Conservation (phyloP, 2,797 vertebrate genomes). For the Periophthalmus magnuspinnatus region DNA sequence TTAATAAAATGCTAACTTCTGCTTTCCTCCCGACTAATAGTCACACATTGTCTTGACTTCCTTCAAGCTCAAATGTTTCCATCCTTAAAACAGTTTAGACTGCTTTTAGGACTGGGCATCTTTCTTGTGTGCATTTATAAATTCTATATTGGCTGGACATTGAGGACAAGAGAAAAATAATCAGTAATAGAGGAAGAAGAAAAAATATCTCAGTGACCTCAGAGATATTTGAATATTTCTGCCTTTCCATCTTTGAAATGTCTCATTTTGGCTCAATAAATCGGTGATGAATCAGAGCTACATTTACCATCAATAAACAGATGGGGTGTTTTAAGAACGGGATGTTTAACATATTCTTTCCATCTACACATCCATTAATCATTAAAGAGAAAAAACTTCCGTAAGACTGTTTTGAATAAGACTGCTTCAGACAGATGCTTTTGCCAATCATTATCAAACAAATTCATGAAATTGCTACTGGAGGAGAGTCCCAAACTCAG, state of each 20-base stretch:
- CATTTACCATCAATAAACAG: constrained; percentile 1
- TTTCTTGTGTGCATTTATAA: not conserved
- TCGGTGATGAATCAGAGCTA: not conserved
- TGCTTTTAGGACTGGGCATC: not conserved
- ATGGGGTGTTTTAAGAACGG: not conserved
- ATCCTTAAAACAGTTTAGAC: not conserved
- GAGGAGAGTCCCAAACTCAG: not conserved
- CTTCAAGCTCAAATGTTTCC: constrained; percentile 26
- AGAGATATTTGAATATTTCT: not conserved
- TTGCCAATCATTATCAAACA: constrained; percentile 2
- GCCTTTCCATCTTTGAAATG: not conserved
- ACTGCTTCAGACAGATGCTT: constrained; percentile 3
- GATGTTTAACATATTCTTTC: constrained; percentile 6
- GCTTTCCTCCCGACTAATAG: constrained; percentile 39
- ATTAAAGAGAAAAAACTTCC: not conserved
- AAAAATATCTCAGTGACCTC: not conserved
- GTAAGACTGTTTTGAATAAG: not conserved
- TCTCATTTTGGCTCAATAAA: not conserved
- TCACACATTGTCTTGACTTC: constrained; percentile 52
- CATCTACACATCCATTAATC: constrained; percentile 2
- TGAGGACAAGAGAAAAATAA: too few relatives aligned
- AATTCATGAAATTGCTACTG: not conserved
- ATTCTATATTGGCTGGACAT: not conserved
- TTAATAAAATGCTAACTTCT: constrained; percentile 31
- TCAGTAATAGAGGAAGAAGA: too few relatives aligned